Base-by-base conservation (phyloP, 1,140 invertebrate species). In the Tetramorium simillimum region DNA sequence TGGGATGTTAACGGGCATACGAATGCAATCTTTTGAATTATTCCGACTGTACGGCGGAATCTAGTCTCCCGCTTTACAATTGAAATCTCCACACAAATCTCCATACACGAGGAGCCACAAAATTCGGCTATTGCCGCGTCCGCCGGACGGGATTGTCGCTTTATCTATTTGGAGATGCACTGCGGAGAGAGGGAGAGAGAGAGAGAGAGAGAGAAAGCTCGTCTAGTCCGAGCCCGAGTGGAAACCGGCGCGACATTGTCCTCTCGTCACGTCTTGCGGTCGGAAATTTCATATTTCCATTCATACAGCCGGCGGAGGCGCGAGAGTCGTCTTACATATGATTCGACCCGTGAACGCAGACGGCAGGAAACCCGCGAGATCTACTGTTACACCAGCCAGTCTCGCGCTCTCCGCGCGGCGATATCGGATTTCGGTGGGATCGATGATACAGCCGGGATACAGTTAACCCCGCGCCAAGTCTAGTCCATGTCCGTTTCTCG, bases 351-450 rank as follows among this genome's bases (percentile, higher is more conserved):
- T 37, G 18, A 73, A 28, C n/a, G 53, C 24, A 43, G 70, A 84
- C 73, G 46, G 24, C 65, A 81, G 77, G 77, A 88, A 88, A 77
- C 56, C 56, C n/a, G 12, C 18, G n/a, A 51, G 16, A 28, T 76
- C 37, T 21, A 56, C 12, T 40, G 75, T 80, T 58, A 46, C 53
- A 18, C 33, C 24, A 46, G 33, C 75, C 75, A 12, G n/a, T 62
- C 63, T 87, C 49, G 49, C 18, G 33, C 3, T 33, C 33, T 53
- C 37, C 33, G 24, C 43, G 5, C 21, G 33, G n/a, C 18, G 63
- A 88, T 88, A 89, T 89, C 60, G 53, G 16, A 18, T 89, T 89
- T 89, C 87, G 65, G 67, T 89, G 24, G 53, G 75, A 89, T 89
- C 87, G 69, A 86, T 81, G 81, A 89, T 86, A 33, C 33, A 43